phyloP scores from a whole-genome alignment of 2,797 vertebrate species.

The Decapterus maruadsi region DNA sequence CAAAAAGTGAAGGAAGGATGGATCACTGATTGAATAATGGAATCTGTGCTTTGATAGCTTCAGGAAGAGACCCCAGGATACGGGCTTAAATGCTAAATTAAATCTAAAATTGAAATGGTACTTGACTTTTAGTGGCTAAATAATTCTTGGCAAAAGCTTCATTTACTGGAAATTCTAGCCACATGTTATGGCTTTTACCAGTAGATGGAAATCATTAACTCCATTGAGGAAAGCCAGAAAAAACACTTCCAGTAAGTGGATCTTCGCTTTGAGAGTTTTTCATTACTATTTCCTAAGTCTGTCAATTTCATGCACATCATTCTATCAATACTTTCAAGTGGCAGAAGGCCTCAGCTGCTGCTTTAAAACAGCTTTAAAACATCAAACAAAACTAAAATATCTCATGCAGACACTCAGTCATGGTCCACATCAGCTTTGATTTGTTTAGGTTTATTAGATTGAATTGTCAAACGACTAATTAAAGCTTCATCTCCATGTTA shows the following conservation, averaged over 20 bases:
- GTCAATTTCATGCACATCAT: slow-evolving; percentile 4
- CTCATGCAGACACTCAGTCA: no score
- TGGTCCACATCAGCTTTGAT: not conserved
- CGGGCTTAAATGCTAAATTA: no score
- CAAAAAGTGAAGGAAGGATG: no score
- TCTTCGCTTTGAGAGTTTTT: not conserved
- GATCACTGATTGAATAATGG: no score
- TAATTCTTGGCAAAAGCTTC: no score
- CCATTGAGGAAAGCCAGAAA: not conserved
- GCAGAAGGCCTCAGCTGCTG: slow-evolving; percentile 4
- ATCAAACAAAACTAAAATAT: slow-evolving; percentile 11
- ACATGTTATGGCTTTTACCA: not conserved
- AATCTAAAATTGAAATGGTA: no score
- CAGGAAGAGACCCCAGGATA: no score
- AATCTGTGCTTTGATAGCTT: no score
- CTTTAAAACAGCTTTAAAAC: not conserved
- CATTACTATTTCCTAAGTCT: slow-evolving; percentile 15
- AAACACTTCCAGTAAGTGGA: not conserved
- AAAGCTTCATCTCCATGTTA: not conserved
- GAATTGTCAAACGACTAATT: not conserved
- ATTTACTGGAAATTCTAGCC: not conserved
- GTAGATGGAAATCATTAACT: not conserved
- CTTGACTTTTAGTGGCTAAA: not conserved
- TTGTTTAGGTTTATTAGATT: not conserved
- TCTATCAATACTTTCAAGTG: not conserved